Percentiles rank a stretch among this genome's conserved stretches.
These are phyloP conservation scores for Oreotrochilus melanogaster DNA, from an alignment of 2,113 vertebrate genomes.

Conservation along the genomic window DNA sequence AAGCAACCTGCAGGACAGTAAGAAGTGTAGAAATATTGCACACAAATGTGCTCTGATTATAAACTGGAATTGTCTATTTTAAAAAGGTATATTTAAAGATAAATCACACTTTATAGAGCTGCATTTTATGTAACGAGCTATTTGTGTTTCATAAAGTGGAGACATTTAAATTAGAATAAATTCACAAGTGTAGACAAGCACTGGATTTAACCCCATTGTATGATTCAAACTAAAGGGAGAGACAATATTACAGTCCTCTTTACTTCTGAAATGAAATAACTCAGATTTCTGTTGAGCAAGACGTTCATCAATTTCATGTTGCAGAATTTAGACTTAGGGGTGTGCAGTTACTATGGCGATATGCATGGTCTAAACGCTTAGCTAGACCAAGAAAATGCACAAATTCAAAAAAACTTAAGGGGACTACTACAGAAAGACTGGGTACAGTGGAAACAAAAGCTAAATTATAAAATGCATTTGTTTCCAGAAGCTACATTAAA, in stretches of 20 bases:
- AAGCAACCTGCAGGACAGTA: neutral
- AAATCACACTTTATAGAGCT: slow-evolving; percentile 24
- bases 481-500: neutral
- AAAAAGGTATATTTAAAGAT: slow-evolving; percentile 24
- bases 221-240: neutral
- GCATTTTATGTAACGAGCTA: slow-evolving; percentile 47
- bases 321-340: neutral
- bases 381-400: neutral
- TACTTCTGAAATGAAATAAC: neutral
- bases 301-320: neutral
- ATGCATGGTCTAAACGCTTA: neutral
- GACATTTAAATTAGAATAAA: slow-evolving; percentile 40
- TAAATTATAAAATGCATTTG: neutral
- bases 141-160: slow-evolving; percentile 44
- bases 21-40: slow-evolving; percentile 27
- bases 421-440: neutral
- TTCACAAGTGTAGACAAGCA: slow-evolving; percentile 5
- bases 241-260: neutral
- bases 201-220: slow-evolving; percentile 30
- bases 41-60: slow-evolving; percentile 6
- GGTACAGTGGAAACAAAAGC: neutral
- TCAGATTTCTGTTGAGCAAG: neutral
- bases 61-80: neutral
- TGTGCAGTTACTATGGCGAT: slow-evolving; percentile 4
- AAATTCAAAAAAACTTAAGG: neutral